These are phyloP conservation scores for Temnopleurus reevesii DNA, from an alignment of 53 echinoderm and acorn worm species.

Conservation along the genomic window DNA sequence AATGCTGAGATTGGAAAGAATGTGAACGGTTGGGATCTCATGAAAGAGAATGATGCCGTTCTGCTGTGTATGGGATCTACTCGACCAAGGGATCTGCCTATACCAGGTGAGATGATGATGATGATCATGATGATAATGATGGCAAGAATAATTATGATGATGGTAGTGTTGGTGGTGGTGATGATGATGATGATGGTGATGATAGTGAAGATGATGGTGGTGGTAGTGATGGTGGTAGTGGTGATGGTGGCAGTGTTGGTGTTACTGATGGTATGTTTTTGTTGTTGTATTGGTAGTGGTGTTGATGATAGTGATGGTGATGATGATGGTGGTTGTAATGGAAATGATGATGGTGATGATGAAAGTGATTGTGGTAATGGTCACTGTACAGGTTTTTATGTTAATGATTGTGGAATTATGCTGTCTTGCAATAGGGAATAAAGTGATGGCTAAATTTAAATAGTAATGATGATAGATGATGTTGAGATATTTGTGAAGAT, in stretches of 20 bases:
- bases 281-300: background rate
- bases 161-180: background rate
- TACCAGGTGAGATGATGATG: conserved; percentile 72
- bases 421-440: too few species aligned
- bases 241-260: background rate
- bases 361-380: background rate
- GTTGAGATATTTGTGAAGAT: background rate
- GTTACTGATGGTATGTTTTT: background rate
- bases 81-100: conserved; percentile 86
- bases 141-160: conserved; percentile 30
- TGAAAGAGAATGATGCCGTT: conserved; percentile 86
- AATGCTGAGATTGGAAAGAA: conserved; percentile 73
- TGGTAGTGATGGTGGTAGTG: background rate
- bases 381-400: background rate
- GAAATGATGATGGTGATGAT: conserved; percentile 27
- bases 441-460: background rate
- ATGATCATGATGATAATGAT: conserved; percentile 48
- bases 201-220: background rate
- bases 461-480: background rate
- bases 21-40: conserved; percentile 68
- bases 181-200: conserved; percentile 18
- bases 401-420: background rate
- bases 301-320: background rate
- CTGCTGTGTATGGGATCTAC: conserved; percentile 89
- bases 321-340: conserved; percentile 25